These are phyloP conservation scores for Colossoma macropomum DNA, from an alignment of 2,113 vertebrate genomes.

Conservation along the genomic window DNA sequence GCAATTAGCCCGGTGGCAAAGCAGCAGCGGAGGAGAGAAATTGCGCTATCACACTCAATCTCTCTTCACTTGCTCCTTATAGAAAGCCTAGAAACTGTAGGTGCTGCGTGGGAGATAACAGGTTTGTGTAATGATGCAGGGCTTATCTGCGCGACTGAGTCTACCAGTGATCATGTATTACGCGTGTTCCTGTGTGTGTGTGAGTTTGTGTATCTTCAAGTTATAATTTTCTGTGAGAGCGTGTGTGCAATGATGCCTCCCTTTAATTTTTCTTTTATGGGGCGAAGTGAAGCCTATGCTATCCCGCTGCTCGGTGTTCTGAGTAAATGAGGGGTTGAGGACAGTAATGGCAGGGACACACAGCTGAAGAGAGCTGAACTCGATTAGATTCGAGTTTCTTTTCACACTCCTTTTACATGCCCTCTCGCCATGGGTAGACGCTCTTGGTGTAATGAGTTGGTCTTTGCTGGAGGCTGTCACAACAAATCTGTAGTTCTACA, in stretches of 20 bases:
- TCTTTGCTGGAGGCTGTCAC: background rate
- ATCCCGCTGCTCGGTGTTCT: conserved; percentile 38
- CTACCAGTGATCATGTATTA: conserved; percentile 26
- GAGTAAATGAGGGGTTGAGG: conserved; percentile 45
- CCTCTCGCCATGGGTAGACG: conserved; percentile 9
- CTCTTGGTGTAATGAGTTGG: background rate
- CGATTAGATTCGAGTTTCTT: background rate
- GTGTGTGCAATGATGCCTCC: conserved; percentile 32
- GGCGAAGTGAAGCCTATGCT: conserved; percentile 33
- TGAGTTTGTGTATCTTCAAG: conserved; percentile 1
- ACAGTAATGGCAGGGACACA: conserved; percentile 33
- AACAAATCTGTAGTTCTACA: background rate
- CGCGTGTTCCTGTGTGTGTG: conserved; percentile 11
- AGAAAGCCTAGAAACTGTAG: conserved; percentile 31
- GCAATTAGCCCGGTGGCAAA: conserved; percentile 1
- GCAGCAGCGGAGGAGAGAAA: background rate
- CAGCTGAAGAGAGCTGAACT: conserved; percentile 36
- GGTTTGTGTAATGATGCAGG: conserved; percentile 57
- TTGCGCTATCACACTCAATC: background rate
- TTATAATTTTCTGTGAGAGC: conserved; percentile 19
- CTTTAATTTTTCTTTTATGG: conserved; percentile 49
- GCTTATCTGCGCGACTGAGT: conserved; percentile 34
- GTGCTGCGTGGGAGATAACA: conserved; percentile 46
- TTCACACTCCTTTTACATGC: background rate
- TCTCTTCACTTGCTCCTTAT: background rate